Evolutionary conservation across 2,113 vertebrate genomes (phyloP).

Genomic region (Cranoglanis bouderius): DNA sequence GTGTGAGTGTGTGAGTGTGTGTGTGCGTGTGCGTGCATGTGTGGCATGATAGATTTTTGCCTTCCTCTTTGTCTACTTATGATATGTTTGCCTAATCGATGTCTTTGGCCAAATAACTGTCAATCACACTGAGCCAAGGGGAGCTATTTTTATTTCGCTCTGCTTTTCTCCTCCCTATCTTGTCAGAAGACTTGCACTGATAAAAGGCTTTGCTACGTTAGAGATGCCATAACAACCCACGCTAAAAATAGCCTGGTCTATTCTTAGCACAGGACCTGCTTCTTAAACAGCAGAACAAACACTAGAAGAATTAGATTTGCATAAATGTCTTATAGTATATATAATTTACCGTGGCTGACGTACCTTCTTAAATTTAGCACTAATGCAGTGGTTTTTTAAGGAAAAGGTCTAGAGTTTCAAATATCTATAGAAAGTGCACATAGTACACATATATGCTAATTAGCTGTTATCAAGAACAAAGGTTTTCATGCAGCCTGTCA

Average conservation of each 20-base stretch:
- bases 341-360: background rate
- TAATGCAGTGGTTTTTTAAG: background rate
- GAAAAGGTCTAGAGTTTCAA: background rate
- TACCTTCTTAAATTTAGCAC: slow-evolving; percentile 12
- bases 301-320: slow-evolving; percentile 30
- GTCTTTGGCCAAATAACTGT: background rate
- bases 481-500: slow-evolving; percentile 32
- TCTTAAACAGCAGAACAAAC: slow-evolving; percentile 45
- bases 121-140: background rate
- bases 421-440: slow-evolving; percentile 9
- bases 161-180: slow-evolving; percentile 8
- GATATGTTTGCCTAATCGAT: slow-evolving; percentile 1
- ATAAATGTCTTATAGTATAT: background rate
- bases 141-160: slow-evolving; percentile 10
- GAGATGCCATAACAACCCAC: slow-evolving; percentile 46
- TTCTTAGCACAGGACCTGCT: slow-evolving; percentile 43
- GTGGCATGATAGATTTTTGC: background rate
- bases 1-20: slow-evolving; percentile 19
- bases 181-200: slow-evolving; percentile 33
- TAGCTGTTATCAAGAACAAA: slow-evolving; percentile 21
- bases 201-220: slow-evolving; percentile 43
- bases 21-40: background rate
- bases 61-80: background rate
- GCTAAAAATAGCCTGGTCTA: slow-evolving; percentile 50
- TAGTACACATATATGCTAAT: slow-evolving; percentile 13